Evolutionary conservation across 92 coral and sea anemone genomes (phyloP).

Genomic region (Porites rus): DNA sequence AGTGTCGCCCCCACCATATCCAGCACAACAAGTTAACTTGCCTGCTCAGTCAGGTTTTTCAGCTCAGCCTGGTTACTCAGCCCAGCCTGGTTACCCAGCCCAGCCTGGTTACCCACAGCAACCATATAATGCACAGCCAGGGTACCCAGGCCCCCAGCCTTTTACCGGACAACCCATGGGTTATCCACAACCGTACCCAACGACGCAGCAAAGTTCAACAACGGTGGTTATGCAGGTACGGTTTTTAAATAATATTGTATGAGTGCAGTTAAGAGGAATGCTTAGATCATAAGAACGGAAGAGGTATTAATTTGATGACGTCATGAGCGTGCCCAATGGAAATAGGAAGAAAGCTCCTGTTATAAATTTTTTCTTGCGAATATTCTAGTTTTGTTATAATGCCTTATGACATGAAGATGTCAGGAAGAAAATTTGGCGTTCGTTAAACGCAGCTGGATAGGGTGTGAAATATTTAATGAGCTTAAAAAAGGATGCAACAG

Average conservation of each 20-base stretch:
- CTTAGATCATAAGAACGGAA: no score
- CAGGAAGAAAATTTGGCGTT: no score
- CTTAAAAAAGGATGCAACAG: no score
- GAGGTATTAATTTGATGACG: no score
- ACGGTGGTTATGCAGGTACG: neutral
- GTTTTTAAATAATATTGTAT: neutral
- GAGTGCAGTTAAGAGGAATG: no score
- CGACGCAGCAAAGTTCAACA: neutral
- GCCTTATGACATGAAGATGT: no score
- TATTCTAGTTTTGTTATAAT: no score
- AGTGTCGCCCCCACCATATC: neutral
- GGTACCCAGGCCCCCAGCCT: neutral
- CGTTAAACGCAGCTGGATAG: no score
- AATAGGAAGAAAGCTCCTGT: no score
- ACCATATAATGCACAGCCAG: neutral
- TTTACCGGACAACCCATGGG: neutral
- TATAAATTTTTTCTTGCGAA: no score
- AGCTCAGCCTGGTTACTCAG: slow-evolving; percentile 3
- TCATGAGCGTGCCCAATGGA: no score
- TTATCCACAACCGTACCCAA: neutral
- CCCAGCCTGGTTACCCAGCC: slow-evolving; percentile 1
- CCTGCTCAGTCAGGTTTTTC: neutral
- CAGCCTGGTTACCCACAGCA: slow-evolving; percentile 6
- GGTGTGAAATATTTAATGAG: no score
- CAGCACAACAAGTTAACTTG: neutral